Conservation (phyloP, 2,113 vertebrate genomes). For the Salvelinus namaycush region DNA sequence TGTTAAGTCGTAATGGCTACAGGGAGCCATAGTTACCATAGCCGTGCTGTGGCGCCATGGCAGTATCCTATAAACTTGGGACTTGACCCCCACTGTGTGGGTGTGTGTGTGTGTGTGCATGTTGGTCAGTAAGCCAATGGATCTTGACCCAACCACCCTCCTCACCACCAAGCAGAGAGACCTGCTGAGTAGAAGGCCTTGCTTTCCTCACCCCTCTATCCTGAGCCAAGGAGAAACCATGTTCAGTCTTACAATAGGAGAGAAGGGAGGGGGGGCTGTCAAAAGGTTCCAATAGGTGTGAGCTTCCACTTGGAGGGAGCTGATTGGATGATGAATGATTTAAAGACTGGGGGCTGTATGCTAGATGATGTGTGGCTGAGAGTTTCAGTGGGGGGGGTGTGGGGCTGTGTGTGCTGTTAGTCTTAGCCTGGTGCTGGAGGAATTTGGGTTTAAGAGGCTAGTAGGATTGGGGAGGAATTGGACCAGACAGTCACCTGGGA, state of each 20-base stretch:
- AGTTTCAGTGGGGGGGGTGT: background rate
- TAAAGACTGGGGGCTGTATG: conserved; percentile 14
- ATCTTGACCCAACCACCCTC: conserved; percentile 21
- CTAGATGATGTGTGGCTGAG: background rate
- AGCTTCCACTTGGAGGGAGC: conserved; percentile 41
- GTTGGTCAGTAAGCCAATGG: background rate
- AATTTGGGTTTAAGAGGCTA: conserved; percentile 58
- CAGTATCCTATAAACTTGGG: conserved; percentile 5
- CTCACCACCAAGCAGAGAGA: conserved; percentile 41
- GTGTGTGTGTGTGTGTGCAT: background rate
- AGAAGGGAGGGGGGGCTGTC: conserved; percentile 22
- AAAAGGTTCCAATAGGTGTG: conserved; percentile 46
- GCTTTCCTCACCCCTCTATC: conserved; percentile 20
- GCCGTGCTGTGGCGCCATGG: background rate
- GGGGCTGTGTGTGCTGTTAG: background rate
- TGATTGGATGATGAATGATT: conserved; percentile 62
- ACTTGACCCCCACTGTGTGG: background rate
- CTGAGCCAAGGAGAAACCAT: conserved; percentile 21
- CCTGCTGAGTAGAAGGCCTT: conserved; percentile 44
- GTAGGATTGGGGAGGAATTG: conserved; percentile 54
- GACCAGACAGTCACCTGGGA: conserved; percentile 62
- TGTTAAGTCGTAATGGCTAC: background rate
- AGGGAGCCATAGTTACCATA: background rate
- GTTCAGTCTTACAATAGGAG: conserved; percentile 35
- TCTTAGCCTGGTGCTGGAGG: conserved; percentile 29